Conservation (phyloP, 2,113 vertebrate genomes). For the Anser brachyrhynchus region DNA sequence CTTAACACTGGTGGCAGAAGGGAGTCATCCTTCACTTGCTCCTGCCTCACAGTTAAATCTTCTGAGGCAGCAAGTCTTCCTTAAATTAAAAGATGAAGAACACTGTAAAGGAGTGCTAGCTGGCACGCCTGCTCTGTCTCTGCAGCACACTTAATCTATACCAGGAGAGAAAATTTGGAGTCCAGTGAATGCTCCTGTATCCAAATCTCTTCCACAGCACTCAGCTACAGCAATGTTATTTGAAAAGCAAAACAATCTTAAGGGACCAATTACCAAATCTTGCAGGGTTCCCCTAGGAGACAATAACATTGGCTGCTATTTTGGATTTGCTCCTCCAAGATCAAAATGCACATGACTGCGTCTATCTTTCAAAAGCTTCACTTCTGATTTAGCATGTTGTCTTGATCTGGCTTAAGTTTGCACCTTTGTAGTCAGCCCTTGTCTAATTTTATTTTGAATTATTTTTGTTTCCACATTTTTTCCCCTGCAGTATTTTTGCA, state of each 20-base stretch:
- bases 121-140: neutral
- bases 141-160: conserved; percentile 41
- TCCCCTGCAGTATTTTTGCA: neutral
- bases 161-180: conserved; percentile 14
- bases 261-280: neutral
- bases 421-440: neutral
- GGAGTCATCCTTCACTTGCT: conserved; percentile 20
- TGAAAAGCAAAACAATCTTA: neutral
- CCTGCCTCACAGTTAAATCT: neutral
- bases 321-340: neutral
- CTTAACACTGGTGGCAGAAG: neutral
- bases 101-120: neutral
- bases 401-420: neutral
- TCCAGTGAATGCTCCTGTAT: neutral
- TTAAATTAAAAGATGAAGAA: conserved; percentile 25
- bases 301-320: neutral
- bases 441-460: neutral
- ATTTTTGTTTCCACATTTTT: neutral
- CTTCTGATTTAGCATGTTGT: neutral
- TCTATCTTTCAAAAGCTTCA: neutral
- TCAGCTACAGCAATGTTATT: neutral
- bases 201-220: conserved; percentile 15
- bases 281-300: neutral
- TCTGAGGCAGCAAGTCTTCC: neutral
- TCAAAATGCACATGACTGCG: neutral